Base-by-base conservation (phyloP, 2,888 invertebrate genomes). In the Hemicrepidius hirtus region DNA sequence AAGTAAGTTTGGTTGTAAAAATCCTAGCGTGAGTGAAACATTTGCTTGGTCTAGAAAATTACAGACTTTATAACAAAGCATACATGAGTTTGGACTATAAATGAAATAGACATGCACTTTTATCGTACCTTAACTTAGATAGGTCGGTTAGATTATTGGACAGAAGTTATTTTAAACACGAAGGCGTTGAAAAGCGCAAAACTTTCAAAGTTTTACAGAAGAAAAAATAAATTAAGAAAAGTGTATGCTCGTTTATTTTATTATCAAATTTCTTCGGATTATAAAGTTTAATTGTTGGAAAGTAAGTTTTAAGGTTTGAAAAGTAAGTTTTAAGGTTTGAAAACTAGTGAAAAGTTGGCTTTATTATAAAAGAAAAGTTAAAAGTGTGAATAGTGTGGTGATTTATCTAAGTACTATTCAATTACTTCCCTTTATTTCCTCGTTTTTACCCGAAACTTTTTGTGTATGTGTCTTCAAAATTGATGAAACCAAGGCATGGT, bases 71-170 rank as follows among this genome's bases (percentile, higher is more conserved):
- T 18, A 57, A 28, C 37, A 37, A 57, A 37, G 57, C 37, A 57
- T 37, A 57, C 57, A 57, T 37, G 37, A 12, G 37, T 37, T 57
- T 12, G 37, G 35, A 37, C 57, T 57, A 37, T 57, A 20, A 13
- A 57, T 55, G 53, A 55, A 55, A 32, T 57, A 37, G 37, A 53
- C 37, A 57, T 57, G 57, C 57, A 57, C 57, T 57, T 57, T 57
- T 57, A 10, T 20, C 57, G 37, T 57, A 37, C 35, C 37, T 57
- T 37, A 20, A 6, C 20, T 57, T 57, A 57, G 57, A 57, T 53
- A 53, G 53, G 7, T 24, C 7, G 0, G 28, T 20, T 3, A 53
- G 53, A 53, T 53, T 53, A 53, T 28, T 28, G 53, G 7, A 13
- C 12, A 32, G 7, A 28, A 28, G 53, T 53, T 24, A 53, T 53